phyloP scores from a whole-genome alignment of 2,888 invertebrate genomes.

The Sabellastarte sp. region DNA sequence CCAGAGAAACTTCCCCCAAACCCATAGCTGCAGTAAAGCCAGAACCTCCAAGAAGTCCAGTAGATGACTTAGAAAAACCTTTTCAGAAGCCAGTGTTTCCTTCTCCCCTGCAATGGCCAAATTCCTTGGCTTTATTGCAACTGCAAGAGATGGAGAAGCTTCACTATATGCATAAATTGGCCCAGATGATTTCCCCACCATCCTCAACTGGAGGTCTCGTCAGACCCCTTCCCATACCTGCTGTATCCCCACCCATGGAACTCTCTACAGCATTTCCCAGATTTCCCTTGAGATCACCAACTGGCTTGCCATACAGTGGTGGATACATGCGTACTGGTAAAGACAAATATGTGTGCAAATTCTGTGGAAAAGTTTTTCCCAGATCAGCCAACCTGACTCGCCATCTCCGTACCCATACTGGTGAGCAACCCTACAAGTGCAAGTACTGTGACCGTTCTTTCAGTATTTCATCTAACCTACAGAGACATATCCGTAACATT shows the following conservation, averaged over 20 bases:
- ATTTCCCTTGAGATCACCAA: neutral
- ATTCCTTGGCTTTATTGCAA: neutral
- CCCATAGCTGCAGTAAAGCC: too few species aligned
- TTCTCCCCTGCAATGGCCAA: neutral
- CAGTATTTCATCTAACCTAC: constrained; percentile 95
- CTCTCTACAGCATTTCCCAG: neutral
- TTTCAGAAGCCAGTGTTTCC: too few species aligned
- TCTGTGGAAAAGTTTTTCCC: constrained; percentile 94
- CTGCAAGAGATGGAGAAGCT: neutral
- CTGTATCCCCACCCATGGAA: neutral
- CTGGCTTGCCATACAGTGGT: neutral
- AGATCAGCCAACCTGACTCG: constrained; percentile 95
- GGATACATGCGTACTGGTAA: neutral
- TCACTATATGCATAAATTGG: neutral
- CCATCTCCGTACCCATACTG: constrained; percentile 95
- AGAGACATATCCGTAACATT: constrained; percentile 97
- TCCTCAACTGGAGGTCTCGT: neutral
- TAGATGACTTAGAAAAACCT: neutral
- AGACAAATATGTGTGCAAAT: constrained; percentile 85
- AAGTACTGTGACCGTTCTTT: constrained; percentile 97
- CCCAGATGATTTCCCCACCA: neutral
- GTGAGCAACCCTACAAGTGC: constrained; percentile 74
- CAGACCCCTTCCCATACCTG: neutral
- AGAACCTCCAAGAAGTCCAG: too few species aligned
- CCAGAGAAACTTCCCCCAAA: too few species aligned